A percentile compares a stretch with the other conserved stretches of the same genome.
Evolutionary conservation across 2,113 vertebrate species (phyloP).

Genomic region (Catharus bicknelli): DNA sequence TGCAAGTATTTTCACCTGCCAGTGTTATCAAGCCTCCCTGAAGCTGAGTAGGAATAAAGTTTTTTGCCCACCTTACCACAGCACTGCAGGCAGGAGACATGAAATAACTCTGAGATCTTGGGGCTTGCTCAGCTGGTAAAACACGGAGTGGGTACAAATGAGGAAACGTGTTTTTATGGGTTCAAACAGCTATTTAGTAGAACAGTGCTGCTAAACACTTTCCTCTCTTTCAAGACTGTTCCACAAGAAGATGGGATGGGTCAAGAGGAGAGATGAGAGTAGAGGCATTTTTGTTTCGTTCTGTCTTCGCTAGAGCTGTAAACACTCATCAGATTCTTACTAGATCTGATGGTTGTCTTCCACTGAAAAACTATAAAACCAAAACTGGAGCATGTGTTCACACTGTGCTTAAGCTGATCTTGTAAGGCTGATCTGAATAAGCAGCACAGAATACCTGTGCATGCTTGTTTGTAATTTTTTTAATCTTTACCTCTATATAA

Average conservation of each 20-base stretch:
- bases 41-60: not conserved
- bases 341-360: not conserved
- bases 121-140: not conserved
- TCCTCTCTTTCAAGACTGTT: not conserved
- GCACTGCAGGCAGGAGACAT: not conserved
- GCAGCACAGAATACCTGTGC: not conserved
- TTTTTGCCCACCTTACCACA: not conserved
- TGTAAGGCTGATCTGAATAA: not conserved
- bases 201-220: not conserved
- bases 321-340: not conserved
- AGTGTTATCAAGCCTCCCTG: not conserved
- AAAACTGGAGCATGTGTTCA: not conserved
- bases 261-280: not conserved
- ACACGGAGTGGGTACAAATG: not conserved
- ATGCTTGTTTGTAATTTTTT: not conserved
- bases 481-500: not conserved
- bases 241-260: not conserved
- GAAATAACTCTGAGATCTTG: not conserved
- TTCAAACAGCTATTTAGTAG: not conserved
- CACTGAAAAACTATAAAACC: not conserved
- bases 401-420: not conserved
- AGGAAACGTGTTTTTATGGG: not conserved
- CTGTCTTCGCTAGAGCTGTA: not conserved
- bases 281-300: not conserved
- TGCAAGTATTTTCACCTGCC: not conserved